These are phyloP conservation scores for Lordiphosa collinella DNA, from an alignment of 1,140 invertebrate species.

Conservation along the genomic window DNA sequence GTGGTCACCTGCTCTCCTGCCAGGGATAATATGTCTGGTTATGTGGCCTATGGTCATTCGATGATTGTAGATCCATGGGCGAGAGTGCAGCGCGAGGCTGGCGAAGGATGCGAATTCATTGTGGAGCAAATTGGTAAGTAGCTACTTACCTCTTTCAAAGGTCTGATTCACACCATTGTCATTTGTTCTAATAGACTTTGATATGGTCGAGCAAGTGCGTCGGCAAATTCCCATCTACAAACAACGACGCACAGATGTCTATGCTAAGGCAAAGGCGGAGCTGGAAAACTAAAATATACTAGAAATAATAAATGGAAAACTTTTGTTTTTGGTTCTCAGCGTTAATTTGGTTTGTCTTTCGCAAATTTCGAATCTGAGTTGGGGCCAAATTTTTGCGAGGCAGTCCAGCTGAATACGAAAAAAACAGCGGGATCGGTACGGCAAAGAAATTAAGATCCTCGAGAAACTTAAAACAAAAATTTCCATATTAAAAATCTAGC, in stretches of 20 bases:
- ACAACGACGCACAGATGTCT: conserved; percentile 90
- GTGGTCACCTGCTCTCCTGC: conserved; percentile 89
- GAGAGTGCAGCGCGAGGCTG: conserved; percentile 86
- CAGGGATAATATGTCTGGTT: conserved; percentile 85
- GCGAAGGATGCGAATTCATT: conserved; percentile 86
- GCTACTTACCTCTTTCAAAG: not conserved
- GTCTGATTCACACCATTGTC: not conserved
- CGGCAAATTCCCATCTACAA: conserved; percentile 88
- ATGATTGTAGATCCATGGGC: conserved; percentile 94
- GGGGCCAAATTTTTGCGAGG: too few species aligned
- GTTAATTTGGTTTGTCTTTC: too few species aligned
- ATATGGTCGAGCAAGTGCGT: conserved; percentile 87
- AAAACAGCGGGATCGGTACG: too few species aligned
- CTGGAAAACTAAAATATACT: too few species aligned
- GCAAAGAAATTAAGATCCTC: too few species aligned
- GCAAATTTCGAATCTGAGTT: too few species aligned
- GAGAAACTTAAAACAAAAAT: too few species aligned
- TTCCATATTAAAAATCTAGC: too few species aligned
- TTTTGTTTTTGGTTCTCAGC: too few species aligned
- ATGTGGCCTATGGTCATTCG: conserved; percentile 94
- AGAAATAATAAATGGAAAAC: too few species aligned
- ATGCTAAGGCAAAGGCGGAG: conserved; percentile 78
- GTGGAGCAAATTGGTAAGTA: conserved; percentile 85
- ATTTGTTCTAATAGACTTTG: conserved; percentile 84
- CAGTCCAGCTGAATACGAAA: too few species aligned